phyloP scores from a whole-genome alignment of 1,140 invertebrate genomes.

The Drosophila lowei region DNA sequence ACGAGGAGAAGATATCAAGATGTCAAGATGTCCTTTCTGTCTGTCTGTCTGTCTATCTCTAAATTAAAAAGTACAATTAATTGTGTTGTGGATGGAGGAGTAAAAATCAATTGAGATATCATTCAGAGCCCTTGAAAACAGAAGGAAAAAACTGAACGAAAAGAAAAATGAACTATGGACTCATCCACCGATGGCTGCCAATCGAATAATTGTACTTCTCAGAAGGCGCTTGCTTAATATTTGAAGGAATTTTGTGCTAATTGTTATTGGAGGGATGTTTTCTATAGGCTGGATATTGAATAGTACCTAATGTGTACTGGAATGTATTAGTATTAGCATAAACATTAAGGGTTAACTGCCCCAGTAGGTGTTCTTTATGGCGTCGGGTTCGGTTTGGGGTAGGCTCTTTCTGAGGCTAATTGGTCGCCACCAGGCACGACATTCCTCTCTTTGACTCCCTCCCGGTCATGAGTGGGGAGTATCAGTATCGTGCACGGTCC shows the following conservation, averaged over 20 bases:
- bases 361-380: constrained; percentile 54
- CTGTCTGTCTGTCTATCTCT: no score
- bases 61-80: no score
- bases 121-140: no score
- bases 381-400: constrained; percentile 25
- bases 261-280: constrained; percentile 16
- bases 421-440: constrained; percentile 58
- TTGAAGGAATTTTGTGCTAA: constrained; percentile 10
- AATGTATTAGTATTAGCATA: constrained; percentile 35
- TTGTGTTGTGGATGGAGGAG: no score
- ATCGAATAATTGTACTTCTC: no score
- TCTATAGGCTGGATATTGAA: constrained; percentile 3
- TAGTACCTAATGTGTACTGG: not conserved
- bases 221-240: not conserved
- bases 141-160: no score
- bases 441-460: not conserved
- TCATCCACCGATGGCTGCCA: no score
- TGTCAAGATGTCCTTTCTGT: no score
- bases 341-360: constrained; percentile 11
- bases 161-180: no score
- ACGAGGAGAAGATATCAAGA: no score
- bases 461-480: constrained; percentile 4
- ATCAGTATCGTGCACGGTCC: constrained; percentile 50
- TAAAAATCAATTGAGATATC: no score
- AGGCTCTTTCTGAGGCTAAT: constrained; percentile 27